Base-by-base conservation (phyloP, 1,140 invertebrate genomes). In the Yoshiicerus persimilis region DNA sequence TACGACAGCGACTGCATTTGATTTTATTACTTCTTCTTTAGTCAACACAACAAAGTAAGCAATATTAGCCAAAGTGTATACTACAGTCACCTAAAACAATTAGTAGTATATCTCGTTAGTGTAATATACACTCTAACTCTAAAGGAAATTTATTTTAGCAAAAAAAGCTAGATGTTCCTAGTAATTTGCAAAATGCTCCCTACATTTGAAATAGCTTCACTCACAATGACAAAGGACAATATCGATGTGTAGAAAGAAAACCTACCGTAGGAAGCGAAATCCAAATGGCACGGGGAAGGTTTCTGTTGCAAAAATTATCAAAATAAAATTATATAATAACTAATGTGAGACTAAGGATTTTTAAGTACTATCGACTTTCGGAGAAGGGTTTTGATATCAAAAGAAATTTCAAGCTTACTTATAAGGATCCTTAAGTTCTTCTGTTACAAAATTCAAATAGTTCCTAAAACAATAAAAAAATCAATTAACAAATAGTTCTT, bases 401-500 rank as follows among this genome's bases (percentile, higher is more conserved):
- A 62, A 6, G 2, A 20, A 34, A 32, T 30, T 38, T 34, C 39
- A 34, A 70, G 5, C 88, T 93, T 93, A 96, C 94, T 95, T 96
- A 92, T 97, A 97, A 4, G 98, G 98, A 93, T 99, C 95, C 92
- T 96, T 95, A 0, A 99, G 92, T 92, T 99, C 98, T 93, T 99
- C 98, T 13, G 98, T 98, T 93, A 99, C 98, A 92, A 98, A 99
- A 93, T 99, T 99, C 66, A 99, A 93, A 92, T 98, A 99, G 93
- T 97, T 98, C 95, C 95, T 96, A 94, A 93, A 91, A 91, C 36
- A 88, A 90, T 88, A 86, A 84, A 77, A 38, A 25, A 75, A 36
- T 62, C 13, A 25, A 86, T 86, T n/a, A n/a, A n/a, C n/a, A n/a
- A n/a, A n/a, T n/a, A n/a, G n/a, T n/a, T n/a, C n/a, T n/a, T n/a